These are phyloP conservation scores for Listronotus bonariensis DNA, from an alignment of 1,140 invertebrate genomes.

Conservation along the genomic window DNA sequence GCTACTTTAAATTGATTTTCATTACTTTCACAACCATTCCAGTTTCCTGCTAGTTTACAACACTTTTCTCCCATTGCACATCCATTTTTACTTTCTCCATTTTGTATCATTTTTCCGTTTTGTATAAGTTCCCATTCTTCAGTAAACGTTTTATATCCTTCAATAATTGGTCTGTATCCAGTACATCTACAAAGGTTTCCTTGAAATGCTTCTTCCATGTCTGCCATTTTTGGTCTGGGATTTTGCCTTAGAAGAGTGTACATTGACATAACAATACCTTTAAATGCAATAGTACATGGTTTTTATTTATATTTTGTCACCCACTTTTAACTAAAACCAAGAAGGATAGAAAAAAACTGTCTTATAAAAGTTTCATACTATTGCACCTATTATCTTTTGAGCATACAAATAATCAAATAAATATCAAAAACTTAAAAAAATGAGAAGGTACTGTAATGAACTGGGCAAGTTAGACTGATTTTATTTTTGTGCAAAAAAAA, in stretches of 20 bases:
- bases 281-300: too few relatives aligned
- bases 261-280: constrained; percentile 91
- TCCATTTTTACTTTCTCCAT: constrained; percentile 46
- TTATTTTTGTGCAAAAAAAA: too few relatives aligned
- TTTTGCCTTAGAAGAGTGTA: constrained; percentile 76
- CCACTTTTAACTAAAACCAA: too few relatives aligned
- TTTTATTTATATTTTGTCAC: too few relatives aligned
- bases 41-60: constrained; percentile 57
- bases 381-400: too few relatives aligned
- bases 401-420: too few relatives aligned
- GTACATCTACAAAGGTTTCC: constrained; percentile 91
- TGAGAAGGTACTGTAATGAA: too few relatives aligned
- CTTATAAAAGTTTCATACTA: too few relatives aligned
- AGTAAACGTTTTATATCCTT: constrained; percentile 83
- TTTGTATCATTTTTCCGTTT: constrained; percentile 34
- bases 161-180: constrained; percentile 87
- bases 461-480: too few relatives aligned
- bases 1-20: not conserved
- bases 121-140: constrained; percentile 71
- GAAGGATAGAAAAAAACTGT: too few relatives aligned
- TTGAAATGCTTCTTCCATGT: constrained; percentile 85
- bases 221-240: constrained; percentile 67
- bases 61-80: constrained; percentile 68
- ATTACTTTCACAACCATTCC: not conserved
- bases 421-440: too few relatives aligned